phyloP scores from a whole-genome alignment of 2,888 invertebrate species.

The Pollenia griseotomentosa region DNA sequence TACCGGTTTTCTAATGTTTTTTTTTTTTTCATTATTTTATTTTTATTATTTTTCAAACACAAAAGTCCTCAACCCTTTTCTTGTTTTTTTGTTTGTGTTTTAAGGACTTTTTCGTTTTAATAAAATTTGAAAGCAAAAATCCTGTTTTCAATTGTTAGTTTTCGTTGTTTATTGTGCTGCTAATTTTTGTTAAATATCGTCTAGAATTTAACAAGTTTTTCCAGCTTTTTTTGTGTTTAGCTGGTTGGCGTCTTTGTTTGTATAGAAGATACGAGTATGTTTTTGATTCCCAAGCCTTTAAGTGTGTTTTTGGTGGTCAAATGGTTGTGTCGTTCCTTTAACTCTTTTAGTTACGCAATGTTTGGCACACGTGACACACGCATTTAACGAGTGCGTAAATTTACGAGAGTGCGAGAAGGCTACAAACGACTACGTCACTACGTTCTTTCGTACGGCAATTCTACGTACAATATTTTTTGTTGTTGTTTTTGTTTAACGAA shows the following conservation, averaged over 20 bases:
- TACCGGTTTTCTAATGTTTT: slow-evolving; percentile 68
- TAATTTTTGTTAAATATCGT: slow-evolving; percentile 16
- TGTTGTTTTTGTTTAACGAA: neutral
- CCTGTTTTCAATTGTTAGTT: slow-evolving; percentile 65
- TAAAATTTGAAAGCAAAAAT: slow-evolving; percentile 35
- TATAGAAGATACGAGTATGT: slow-evolving; percentile 9
- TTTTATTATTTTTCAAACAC: neutral
- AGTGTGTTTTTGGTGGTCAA: slow-evolving; percentile 52
- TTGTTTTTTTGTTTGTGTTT: neutral
- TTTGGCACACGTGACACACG: slow-evolving; percentile 73
- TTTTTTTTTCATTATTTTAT: neutral
- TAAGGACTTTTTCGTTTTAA: slow-evolving; percentile 18
- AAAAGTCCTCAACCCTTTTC: slow-evolving; percentile 53
- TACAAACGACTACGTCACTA: slow-evolving; percentile 9
- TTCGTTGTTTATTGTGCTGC: slow-evolving; percentile 14
- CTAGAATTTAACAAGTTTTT: slow-evolving; percentile 64
- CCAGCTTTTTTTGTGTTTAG: slow-evolving; percentile 42
- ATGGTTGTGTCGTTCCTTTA: slow-evolving; percentile 42
- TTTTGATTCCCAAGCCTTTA: slow-evolving; percentile 39
- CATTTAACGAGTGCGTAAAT: slow-evolving; percentile 70
- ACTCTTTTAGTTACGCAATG: slow-evolving; percentile 74
- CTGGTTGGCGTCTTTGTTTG: slow-evolving; percentile 4
- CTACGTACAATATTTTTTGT: neutral
- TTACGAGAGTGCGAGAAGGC: slow-evolving; percentile 14
- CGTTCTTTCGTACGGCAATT: neutral